These are phyloP conservation scores for Drosophila tropicalis DNA, from an alignment of 1,140 invertebrate species.

Conservation along the genomic window DNA sequence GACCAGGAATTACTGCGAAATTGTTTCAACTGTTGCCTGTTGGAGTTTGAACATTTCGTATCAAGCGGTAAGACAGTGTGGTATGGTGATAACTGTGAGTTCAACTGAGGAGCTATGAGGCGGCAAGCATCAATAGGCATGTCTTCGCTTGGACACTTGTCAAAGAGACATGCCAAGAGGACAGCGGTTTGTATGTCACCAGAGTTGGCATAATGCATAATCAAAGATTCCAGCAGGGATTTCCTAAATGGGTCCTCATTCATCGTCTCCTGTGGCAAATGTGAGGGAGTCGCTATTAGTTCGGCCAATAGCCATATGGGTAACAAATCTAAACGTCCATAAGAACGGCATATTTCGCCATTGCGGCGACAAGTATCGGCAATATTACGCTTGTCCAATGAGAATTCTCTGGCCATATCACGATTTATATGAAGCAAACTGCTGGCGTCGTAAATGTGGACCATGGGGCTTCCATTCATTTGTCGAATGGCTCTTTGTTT, in stretches of 20 bases:
- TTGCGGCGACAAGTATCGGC: constrained; percentile 91
- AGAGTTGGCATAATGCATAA: constrained; percentile 90
- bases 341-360: constrained; percentile 87
- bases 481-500: constrained; percentile 82
- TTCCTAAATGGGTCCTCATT: constrained; percentile 92
- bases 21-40: constrained; percentile 85
- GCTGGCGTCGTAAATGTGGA: constrained; percentile 92
- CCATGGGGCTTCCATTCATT: constrained; percentile 84
- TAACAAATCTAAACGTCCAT: constrained; percentile 91
- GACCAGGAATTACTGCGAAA: constrained; percentile 95
- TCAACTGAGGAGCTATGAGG: constrained; percentile 69
- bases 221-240: constrained; percentile 92
- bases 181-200: constrained; percentile 96
- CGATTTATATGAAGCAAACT: constrained; percentile 90
- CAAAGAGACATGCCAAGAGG: constrained; percentile 95
- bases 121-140: constrained; percentile 38
- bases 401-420: constrained; percentile 92
- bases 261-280: constrained; percentile 77
- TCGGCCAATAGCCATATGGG: constrained; percentile 93
- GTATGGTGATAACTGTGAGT: constrained; percentile 92
- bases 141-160: constrained; percentile 80
- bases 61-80: constrained; percentile 94
- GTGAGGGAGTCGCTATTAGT: constrained; percentile 86
- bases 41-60: constrained; percentile 51
- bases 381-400: constrained; percentile 86